A percentile compares a stretch with the other conserved stretches of the same genome.
Evolutionary conservation across 2,888 invertebrate genomes (phyloP).

Genomic region (Conus canariensis): DNA sequence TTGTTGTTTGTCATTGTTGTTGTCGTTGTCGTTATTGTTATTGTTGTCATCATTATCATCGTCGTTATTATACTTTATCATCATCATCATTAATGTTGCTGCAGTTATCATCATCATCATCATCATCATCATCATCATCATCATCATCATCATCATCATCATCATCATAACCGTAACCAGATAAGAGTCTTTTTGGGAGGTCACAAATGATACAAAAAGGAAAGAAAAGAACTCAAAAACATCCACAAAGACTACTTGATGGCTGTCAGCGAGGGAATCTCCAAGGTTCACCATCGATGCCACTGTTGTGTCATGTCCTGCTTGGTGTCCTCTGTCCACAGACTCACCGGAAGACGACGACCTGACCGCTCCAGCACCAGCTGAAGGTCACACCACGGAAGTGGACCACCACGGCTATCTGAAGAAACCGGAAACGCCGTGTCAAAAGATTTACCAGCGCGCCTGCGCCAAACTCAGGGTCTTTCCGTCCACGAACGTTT

Average conservation of each 20-base stretch:
- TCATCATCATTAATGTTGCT: neutral
- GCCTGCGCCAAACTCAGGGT: slow-evolving; percentile 49
- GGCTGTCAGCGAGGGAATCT: no score
- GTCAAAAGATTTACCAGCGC: slow-evolving; percentile 49
- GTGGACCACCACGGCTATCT: neutral
- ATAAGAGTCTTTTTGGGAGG: no score
- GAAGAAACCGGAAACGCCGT: slow-evolving; percentile 39
- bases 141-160: neutral
- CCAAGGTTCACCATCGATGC: no score
- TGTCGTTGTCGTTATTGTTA: no score
- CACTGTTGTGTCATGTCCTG: no score
- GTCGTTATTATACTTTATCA: neutral
- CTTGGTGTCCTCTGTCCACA: neutral
- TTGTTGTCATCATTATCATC: no score
- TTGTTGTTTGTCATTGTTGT: no score
- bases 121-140: neutral
- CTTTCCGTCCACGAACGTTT: slow-evolving; percentile 50
- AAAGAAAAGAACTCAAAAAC: no score
- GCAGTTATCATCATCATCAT: neutral
- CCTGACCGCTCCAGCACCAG: neutral
- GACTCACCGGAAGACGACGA: slow-evolving; percentile 16
- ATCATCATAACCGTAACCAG: neutral
- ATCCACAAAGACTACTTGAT: no score
- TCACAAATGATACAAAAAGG: no score
- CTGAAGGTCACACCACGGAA: neutral